Conservation (phyloP, 2,888 invertebrate genomes). For the Urechis unicinctus region DNA sequence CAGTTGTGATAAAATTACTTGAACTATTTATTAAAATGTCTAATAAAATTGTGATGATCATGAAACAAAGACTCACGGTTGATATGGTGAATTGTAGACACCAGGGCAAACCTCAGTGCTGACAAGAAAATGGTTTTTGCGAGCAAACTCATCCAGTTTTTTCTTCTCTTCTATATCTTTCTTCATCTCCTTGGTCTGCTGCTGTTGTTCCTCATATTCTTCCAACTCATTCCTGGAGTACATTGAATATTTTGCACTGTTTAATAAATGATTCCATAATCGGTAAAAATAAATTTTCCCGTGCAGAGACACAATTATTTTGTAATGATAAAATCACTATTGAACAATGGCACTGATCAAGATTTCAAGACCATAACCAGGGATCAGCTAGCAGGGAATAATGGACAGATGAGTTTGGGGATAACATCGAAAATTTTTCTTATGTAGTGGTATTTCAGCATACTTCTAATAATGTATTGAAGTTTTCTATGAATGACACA, state of each 20-base stretch:
- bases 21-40: no score
- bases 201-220: slow-evolving; percentile 42
- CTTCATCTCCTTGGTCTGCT: slow-evolving; percentile 25
- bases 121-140: slow-evolving; percentile 42
- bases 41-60: not conserved
- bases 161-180: slow-evolving; percentile 28
- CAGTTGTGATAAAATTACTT: no score
- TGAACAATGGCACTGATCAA: no score
- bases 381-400: no score
- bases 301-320: not conserved
- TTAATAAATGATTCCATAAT: not conserved
- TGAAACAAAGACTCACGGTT: slow-evolving; percentile 1
- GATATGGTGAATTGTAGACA: slow-evolving; percentile 46
- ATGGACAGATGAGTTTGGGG: no score
- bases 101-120: slow-evolving; percentile 48
- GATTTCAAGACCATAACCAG: no score
- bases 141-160: slow-evolving; percentile 28
- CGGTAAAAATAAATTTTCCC: not conserved
- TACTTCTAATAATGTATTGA: no score
- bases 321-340: not conserved
- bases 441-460: no score
- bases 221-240: slow-evolving; percentile 27
- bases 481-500: no score
- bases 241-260: not conserved
- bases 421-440: no score